Conservation (phyloP, 2,888 invertebrate species). For the Eulithis testata region DNA sequence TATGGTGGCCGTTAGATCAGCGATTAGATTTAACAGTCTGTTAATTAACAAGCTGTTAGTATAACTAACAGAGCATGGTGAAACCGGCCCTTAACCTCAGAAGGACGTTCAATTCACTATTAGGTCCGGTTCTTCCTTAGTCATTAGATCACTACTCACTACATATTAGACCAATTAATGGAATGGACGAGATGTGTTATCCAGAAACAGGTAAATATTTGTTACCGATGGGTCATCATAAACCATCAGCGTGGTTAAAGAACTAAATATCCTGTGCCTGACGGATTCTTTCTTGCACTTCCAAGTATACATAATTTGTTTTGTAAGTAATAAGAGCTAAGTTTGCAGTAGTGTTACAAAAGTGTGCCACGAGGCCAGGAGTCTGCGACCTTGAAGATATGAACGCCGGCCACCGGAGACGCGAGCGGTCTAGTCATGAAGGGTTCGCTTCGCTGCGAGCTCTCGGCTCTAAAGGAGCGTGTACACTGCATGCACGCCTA, state of each 20-base stretch:
- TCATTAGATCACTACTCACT: too few species aligned
- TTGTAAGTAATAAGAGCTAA: constrained; percentile 18
- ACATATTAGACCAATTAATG: too few species aligned
- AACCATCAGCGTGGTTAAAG: not conserved
- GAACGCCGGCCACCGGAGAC: constrained; percentile 33
- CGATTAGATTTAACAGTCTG: too few species aligned
- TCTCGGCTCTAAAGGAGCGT: constrained; percentile 28
- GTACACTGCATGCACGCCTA: constrained; percentile 22
- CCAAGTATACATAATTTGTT: constrained; percentile 8
- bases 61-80: too few species aligned
- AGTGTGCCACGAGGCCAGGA: constrained; percentile 34
- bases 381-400: constrained; percentile 33
- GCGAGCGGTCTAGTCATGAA: constrained; percentile 33
- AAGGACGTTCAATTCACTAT: too few species aligned
- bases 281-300: not conserved
- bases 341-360: constrained; percentile 25
- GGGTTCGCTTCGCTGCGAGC: constrained; percentile 30
- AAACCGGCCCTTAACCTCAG: too few species aligned
- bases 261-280: not conserved
- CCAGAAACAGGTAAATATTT: not conserved
- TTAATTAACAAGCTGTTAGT: too few species aligned
- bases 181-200: not conserved
- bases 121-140: too few species aligned
- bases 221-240: not conserved
- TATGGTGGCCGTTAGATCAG: too few species aligned